Evolutionary conservation across 37 sponge, comb jelly and placozoan genomes (phyloP), one percentile per base, ranked within the genome.

Genomic region (Diacarnus erythraeanus): DNA sequence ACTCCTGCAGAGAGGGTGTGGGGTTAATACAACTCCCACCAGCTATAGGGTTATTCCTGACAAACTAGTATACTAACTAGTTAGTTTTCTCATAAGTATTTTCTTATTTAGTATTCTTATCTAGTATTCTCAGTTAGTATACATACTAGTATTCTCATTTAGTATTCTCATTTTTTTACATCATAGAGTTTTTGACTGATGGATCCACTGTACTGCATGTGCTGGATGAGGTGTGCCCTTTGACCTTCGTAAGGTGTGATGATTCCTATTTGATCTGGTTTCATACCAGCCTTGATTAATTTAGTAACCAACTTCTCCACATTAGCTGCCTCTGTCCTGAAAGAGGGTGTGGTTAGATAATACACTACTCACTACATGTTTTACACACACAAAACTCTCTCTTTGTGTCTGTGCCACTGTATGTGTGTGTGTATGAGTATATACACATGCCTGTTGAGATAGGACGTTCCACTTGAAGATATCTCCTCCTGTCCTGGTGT

Each of bases 241-340:
- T 97, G 98, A 41, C 98, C 93, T 83, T 94, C 95, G 69, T 97
- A 97, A 20, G 98, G 98, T 1, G 98, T 97, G 78, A 97, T 97
- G 67, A 97, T 90, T 12, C 98, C 98, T 51, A 97, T 95, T 80
- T 94, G 88, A 27, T 87, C 86, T 2, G 98, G 98, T 57, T 84
- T 87, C 23, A 97, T 80, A 1, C 97, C 97, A 41, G 84, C 87
- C 83, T 90, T 90, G 87, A 96, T 87, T 66, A 97, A 75, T 65
- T 90, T 87, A 27, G 95, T 94, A 31, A 97, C 91, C 58, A 90
- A 81, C 84, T 94, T 94, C 91, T 94, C 98, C 39, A 97, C 95
- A 79, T 87, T 87, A 34, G 70, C 93, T 6, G 93, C 95, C 64
- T 97, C 98, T 30, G 69, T 41, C 57, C 25, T 35, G 31, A 43